Evolutionary conservation across 2,797 vertebrate genomes (phyloP), one percentile per base, ranked within the genome.

Genomic region (Poeciliopsis turneri): DNA sequence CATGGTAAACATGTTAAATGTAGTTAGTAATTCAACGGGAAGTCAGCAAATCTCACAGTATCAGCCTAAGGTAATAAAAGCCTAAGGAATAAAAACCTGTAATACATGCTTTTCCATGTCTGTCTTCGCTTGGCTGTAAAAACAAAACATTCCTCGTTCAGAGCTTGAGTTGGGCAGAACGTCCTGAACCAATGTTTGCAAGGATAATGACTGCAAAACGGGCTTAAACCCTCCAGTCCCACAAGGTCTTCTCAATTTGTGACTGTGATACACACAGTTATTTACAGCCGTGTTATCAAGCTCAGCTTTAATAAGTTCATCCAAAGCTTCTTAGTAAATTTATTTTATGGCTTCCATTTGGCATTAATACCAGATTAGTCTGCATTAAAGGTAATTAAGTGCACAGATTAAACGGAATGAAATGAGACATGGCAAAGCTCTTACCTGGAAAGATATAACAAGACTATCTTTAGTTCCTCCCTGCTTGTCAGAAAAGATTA

Each of bases 1-100:
- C 79, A 87, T 91, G 82, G 90, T 71, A 89, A 88, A 87, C 79
- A 84, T 75, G 74, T 75, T 9, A 82, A 82, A 79, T 51, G 57
- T 61, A 30, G 75, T 74, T 81, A 90, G 79, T 77, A 78, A 78
- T 82, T 83, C 78, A 80, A 85, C 51, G 69, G 53, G 39, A 79
- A 84, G 45, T 78, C 76, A 71, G 57, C 77, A 72, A 74, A 72
- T 51, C 70, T 36, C 47, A 49, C 51, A 75, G 47, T 49, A 5
- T 20, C 51, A 75, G 72, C 49, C 25, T 55, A 49, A 68, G 61
- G 68, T 82, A 75, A 82, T 74, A 61, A 70, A 83, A 39, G 57
- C 51, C 51, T 53, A 53, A 53, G 51, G 72, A 80, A 47, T 73
- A 72, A 84, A 73, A 82, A 72, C 85, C 79, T 80, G 81, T 75